phyloP scores from a whole-genome alignment of 1,140 invertebrate species.

The Drosophila varians region DNA sequence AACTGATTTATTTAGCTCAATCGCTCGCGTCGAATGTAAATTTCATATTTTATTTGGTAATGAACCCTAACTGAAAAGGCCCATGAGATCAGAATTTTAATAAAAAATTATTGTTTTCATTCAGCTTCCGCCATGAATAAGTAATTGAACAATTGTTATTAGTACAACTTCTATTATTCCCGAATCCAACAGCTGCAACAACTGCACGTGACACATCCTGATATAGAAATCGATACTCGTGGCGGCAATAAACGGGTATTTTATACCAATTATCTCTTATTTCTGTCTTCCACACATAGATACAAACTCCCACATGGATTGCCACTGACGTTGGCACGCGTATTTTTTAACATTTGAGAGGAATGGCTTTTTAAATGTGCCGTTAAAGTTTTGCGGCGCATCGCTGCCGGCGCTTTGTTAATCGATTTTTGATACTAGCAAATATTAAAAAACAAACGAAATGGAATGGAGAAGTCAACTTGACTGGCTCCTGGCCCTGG shows the following conservation, averaged over 20 bases:
- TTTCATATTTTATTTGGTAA: not conserved
- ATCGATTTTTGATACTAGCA: constrained; percentile 72
- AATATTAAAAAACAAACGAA: constrained; percentile 32
- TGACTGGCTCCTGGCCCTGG: no score
- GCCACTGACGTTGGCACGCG: constrained; percentile 31
- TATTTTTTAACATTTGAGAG: constrained; percentile 41
- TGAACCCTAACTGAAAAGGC: constrained; percentile 6
- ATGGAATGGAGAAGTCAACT: constrained; percentile 56
- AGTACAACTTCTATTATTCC: not conserved
- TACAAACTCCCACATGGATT: not conserved
- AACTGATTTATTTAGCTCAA: not conserved
- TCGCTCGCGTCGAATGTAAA: not conserved
- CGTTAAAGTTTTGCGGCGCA: constrained; percentile 61
- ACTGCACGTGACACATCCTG: constrained; percentile 75
- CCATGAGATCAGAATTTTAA: constrained; percentile 24
- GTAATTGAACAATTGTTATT: constrained; percentile 32
- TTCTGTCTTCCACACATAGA: constrained; percentile 32
- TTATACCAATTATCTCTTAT: constrained; percentile 73
- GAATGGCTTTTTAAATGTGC: constrained; percentile 65
- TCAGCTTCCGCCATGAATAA: constrained; percentile 12
- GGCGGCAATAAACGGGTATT: constrained; percentile 76
- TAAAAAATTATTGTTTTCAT: constrained; percentile 3
- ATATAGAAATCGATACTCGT: constrained; percentile 78
- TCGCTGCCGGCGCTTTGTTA: constrained; percentile 68
- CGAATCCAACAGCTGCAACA: constrained; percentile 12